phyloP scores from a whole-genome alignment of 2,888 invertebrate genomes.

The Boloria selene region DNA sequence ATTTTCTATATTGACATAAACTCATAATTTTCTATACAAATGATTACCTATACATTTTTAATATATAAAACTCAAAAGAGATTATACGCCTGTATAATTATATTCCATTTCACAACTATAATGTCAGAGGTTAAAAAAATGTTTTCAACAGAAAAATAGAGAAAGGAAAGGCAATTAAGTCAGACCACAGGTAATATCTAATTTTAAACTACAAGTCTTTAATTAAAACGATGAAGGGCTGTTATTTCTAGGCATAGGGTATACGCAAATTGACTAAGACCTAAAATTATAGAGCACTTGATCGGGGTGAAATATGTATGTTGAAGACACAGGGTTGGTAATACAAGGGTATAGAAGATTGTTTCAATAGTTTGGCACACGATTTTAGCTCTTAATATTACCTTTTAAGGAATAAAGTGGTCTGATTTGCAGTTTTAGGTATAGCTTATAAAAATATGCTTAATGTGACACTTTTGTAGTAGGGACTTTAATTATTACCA shows the following conservation, averaged over 20 bases:
- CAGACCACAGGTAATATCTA: constrained; percentile 31
- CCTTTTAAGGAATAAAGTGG: neutral
- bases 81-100: constrained; percentile 12
- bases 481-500: neutral
- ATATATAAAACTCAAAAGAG: constrained; percentile 4
- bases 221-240: constrained; percentile 33
- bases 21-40: neutral
- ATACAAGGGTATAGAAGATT: constrained; percentile 25
- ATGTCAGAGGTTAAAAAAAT: constrained; percentile 11
- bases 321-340: constrained; percentile 22
- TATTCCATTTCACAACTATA: constrained; percentile 12
- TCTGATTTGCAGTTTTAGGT: neutral
- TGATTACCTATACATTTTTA: constrained; percentile 3
- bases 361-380: neutral
- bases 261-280: constrained; percentile 40
- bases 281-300: constrained; percentile 41
- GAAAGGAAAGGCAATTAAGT: constrained; percentile 18
- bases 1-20: too few species aligned
- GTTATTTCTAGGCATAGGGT: constrained; percentile 33
- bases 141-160: constrained; percentile 10
- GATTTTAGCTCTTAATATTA: neutral
- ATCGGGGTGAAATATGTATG: constrained; percentile 40
- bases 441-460: constrained; percentile 10
- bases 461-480: too few species aligned
- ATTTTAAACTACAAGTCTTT: constrained; percentile 30